Evolutionary conservation across 92 coral and sea anemone species (phyloP), one percentile per base, ranked within the genome.

Genomic region (Epizoanthus fatuus): DNA sequence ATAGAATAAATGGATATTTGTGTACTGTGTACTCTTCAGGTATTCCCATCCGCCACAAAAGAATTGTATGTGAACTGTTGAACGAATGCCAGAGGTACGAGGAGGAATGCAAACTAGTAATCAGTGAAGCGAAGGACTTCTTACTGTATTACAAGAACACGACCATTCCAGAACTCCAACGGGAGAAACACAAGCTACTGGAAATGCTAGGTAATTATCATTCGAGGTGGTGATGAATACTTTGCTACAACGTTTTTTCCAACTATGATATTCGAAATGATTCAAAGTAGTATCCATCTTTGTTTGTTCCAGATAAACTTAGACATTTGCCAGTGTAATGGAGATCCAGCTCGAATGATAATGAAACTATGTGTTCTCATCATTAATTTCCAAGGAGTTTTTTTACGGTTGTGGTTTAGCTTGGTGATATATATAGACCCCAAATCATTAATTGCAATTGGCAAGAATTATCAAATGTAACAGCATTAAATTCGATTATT

Each of bases 61-160:
- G 75, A 39, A 39, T 69, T 47, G 55, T 69, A 12, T 69, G 75
- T 19, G 75, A 69, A 45, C 52, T 39, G 22, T 20, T 69, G 52
- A 69, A 69, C n/a, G 75, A 69, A 47, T 16, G 75, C 75, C 51
- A 69, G 17, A 69, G 75, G 75, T 51, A 42, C 75, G 75, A 70
- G 75, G 75, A 70, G 19, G 75, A 70, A 51, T 17, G 54, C 19
- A 20, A 42, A 42, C 75, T 70, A 14, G 57, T 70, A 42, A 20
- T 42, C 75, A 42, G 75, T 15, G 75, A 70, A 20, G 75, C 75
- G 75, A 70, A 70, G 35, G 75, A 70, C 75, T 70, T 37, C 75
- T 17, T 70, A 20, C 54, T 70, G 25, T 70, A 42, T 40, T 70
- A 70, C 75, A 69, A 69, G 29, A 47, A 69, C 29, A 6, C 12